A percentile compares a stretch with the other conserved stretches of the same genome.
These are phyloP conservation scores for Gephyroberyx darwinii DNA, from an alignment of 2,797 vertebrate genomes.

Conservation along the genomic window DNA sequence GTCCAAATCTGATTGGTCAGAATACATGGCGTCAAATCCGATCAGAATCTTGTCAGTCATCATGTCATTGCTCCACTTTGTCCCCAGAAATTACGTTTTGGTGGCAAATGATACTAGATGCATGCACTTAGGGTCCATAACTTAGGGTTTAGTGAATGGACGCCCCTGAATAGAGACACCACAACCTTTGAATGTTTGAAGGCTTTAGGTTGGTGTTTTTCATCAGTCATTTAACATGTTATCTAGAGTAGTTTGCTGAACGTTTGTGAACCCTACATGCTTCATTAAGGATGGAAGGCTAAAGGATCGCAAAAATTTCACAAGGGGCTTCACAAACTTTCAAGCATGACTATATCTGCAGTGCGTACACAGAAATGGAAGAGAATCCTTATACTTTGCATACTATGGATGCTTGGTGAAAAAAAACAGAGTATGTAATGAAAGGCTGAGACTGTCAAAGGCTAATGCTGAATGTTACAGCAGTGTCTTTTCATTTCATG, in stretches of 20 bases:
- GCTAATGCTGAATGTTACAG: conserved; percentile 17
- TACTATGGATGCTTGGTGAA: not conserved
- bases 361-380: not conserved
- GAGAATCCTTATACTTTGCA: not conserved
- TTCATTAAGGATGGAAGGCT: too few relatives aligned
- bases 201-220: not conserved
- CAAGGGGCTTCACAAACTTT: too few relatives aligned
- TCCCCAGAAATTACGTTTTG: not conserved
- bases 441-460: conserved; percentile 16
- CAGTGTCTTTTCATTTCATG: conserved; percentile 34
- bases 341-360: not conserved
- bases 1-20: too few relatives aligned
- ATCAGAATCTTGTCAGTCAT: too few relatives aligned
- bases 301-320: too few relatives aligned
- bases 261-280: too few relatives aligned
- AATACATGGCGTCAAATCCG: too few relatives aligned
- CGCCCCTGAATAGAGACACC: not conserved
- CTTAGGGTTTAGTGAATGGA: not conserved
- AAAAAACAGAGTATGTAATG: conserved; percentile 5
- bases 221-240: conserved; percentile 4
- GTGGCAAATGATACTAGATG: not conserved
- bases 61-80: not conserved
- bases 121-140: not conserved
- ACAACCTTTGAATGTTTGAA: not conserved
- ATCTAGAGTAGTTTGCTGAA: conserved; percentile 1